A percentile compares a stretch with the other conserved stretches of the same genome.
These are phyloP conservation scores for Lagopus muta DNA, from an alignment of 2,113 vertebrate genomes.

Conservation along the genomic window DNA sequence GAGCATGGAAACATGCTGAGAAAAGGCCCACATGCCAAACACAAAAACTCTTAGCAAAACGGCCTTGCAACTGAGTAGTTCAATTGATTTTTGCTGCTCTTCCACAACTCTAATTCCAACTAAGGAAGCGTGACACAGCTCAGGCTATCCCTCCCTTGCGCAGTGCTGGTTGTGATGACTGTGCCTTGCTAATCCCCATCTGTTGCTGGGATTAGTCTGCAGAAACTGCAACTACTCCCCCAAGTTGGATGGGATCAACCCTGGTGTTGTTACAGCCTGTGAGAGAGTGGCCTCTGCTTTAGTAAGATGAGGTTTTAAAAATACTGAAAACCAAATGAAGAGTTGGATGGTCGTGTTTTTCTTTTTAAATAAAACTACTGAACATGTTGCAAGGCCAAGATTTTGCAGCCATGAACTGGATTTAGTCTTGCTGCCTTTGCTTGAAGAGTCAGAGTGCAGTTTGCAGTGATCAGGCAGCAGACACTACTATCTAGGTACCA, in stretches of 20 bases:
- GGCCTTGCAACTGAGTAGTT: fast-evolving
- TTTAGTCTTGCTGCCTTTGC: background rate
- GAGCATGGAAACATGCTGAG: background rate
- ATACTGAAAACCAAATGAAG: background rate
- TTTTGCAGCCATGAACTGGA: background rate
- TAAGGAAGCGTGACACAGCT: fast-evolving
- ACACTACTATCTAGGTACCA: background rate
- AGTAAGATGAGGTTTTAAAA: background rate
- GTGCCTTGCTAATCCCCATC: fast-evolving
- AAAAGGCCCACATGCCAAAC: background rate
- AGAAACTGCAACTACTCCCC: fast-evolving
- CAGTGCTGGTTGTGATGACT: fast-evolving
- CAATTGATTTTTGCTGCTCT: fast-evolving
- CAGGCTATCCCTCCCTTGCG: fast-evolving
- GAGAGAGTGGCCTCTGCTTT: background rate
- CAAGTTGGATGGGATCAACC: background rate
- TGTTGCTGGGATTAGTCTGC: background rate
- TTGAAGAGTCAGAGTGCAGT: background rate
- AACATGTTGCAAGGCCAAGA: background rate
- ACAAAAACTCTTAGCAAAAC: background rate
- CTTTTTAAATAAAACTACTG: background rate
- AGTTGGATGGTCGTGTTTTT: too few species aligned
- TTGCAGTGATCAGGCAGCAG: background rate
- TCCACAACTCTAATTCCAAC: too few species aligned
- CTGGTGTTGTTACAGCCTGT: fast-evolving